Conservation (phyloP, 2,113 vertebrate species). For the Hystrix brachyura region DNA sequence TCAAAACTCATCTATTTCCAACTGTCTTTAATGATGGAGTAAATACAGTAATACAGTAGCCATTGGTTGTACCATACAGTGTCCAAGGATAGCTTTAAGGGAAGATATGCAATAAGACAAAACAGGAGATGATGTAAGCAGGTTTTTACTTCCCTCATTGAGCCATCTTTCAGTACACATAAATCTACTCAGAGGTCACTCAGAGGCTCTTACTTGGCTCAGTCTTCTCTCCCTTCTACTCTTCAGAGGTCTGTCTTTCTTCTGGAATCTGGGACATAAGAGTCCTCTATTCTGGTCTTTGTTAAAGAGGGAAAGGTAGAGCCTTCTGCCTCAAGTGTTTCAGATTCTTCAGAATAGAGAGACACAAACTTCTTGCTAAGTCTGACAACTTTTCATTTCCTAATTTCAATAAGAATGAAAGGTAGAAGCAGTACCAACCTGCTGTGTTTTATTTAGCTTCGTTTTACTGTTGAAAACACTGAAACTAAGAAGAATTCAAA, state of each 20-base stretch:
- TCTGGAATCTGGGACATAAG: neutral
- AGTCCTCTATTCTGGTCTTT: neutral
- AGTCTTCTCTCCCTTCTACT: neutral
- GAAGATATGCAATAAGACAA: neutral
- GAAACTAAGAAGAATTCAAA: neutral
- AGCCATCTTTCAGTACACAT: neutral
- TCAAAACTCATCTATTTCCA: neutral
- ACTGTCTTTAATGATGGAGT: neutral
- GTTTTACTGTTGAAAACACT: slow-evolving; percentile 15
- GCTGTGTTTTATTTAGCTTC: neutral
- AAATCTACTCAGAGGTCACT: neutral
- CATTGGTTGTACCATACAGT: neutral
- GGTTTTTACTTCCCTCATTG: neutral
- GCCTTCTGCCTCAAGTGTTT: neutral
- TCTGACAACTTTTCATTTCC: neutral
- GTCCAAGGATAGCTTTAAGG: neutral
- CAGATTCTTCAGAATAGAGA: neutral
- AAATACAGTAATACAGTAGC: neutral
- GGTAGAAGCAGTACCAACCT: neutral
- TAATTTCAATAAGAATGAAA: neutral
- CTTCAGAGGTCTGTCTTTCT: neutral
- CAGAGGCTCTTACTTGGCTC: neutral
- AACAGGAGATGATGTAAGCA: neutral
- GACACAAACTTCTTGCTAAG: neutral
- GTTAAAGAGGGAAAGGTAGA: neutral